These are phyloP conservation scores for Anhinga rufa DNA, from an alignment of 2,113 vertebrate species.

Conservation along the genomic window DNA sequence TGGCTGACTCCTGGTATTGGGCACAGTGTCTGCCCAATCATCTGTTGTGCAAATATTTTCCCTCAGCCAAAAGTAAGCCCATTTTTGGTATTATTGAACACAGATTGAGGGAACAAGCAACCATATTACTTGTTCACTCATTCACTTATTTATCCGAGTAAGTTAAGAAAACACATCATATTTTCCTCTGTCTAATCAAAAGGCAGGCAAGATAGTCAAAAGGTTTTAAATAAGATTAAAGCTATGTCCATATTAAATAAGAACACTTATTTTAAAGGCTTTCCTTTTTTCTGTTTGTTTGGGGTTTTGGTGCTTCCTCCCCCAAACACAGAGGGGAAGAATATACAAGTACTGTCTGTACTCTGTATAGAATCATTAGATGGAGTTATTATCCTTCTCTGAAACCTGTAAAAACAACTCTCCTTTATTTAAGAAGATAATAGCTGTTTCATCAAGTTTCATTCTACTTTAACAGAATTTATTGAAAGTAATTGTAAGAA, in stretches of 20 bases:
- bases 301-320: not conserved
- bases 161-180: not conserved
- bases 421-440: not conserved
- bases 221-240: not conserved
- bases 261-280: not conserved
- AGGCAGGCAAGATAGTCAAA: not conserved
- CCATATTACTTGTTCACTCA: not conserved
- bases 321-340: not conserved
- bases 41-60: constrained; percentile 21
- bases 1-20: not conserved
- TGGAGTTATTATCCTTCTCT: not conserved
- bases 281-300: not conserved
- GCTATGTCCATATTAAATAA: not conserved
- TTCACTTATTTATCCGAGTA: not conserved
- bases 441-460: not conserved
- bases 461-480: not conserved
- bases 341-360: not conserved
- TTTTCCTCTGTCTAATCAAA: not conserved
- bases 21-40: not conserved
- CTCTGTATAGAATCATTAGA: not conserved
- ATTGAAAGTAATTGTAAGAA: not conserved
- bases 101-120: not conserved
- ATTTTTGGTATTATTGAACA: not conserved
- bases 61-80: not conserved
- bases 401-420: not conserved